phyloP scores from a whole-genome alignment of 2,797 vertebrate species.

The Emys orbicularis region DNA sequence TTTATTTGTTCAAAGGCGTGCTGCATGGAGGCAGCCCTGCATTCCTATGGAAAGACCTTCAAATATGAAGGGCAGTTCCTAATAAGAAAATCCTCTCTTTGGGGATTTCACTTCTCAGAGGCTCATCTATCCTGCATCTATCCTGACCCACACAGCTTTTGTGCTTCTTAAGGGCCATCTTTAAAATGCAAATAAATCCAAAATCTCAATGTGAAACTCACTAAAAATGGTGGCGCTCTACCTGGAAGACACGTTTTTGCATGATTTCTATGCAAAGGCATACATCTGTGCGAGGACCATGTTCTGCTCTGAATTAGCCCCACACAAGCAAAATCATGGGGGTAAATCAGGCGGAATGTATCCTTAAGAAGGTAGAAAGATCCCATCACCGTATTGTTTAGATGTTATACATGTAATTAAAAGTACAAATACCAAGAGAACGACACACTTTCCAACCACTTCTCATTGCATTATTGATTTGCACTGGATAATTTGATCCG shows the following conservation, averaged over 20 bases:
- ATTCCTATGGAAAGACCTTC: background rate
- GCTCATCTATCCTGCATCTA: background rate
- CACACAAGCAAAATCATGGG: constrained; percentile 6
- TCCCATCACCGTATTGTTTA: background rate
- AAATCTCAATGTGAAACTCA: background rate
- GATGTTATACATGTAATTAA: background rate
- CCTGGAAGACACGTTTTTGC: background rate
- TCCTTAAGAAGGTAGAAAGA: background rate
- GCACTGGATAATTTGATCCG: background rate
- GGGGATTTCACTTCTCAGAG: background rate
- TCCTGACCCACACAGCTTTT: background rate
- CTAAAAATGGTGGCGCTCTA: background rate
- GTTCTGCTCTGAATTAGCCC: background rate
- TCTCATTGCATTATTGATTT: background rate
- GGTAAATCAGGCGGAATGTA: background rate
- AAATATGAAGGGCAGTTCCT: background rate
- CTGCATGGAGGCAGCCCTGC: background rate
- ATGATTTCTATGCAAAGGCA: background rate
- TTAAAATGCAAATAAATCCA: background rate
- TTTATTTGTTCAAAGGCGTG: rapidly evolving
- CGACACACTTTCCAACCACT: background rate
- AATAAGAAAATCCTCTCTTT: background rate
- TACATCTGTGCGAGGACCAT: background rate
- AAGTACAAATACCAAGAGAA: constrained; percentile 12
- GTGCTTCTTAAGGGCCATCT: rapidly evolving